Percentiles rank a stretch among this genome's conserved stretches.
Evolutionary conservation across 2,113 vertebrate genomes (phyloP).

Genomic region (Tretioscincus oriximinensis): DNA sequence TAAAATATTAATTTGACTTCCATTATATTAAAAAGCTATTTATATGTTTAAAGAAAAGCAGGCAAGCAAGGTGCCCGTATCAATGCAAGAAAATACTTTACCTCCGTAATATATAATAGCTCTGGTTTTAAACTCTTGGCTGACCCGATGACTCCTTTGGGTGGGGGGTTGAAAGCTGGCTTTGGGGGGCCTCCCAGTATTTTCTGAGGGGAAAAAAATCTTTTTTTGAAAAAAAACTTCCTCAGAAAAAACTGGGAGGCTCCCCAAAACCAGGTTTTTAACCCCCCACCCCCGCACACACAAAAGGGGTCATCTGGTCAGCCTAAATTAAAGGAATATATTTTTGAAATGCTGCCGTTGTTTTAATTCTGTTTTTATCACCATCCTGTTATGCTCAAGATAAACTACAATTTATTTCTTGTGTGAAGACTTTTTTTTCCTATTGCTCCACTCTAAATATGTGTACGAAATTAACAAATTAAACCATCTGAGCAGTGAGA

Average conservation of each 20-base stretch:
- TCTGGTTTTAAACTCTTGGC: constrained; percentile 29
- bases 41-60: constrained; percentile 28
- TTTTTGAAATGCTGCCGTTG: constrained; percentile 11
- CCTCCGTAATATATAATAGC: neutral
- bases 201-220: too few relatives aligned
- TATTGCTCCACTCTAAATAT: too few relatives aligned
- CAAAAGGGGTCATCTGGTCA: too few relatives aligned
- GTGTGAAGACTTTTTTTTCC: neutral
- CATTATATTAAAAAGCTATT: constrained; percentile 11
- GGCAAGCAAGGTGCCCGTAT: constrained; percentile 11
- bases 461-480: too few relatives aligned
- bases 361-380: neutral
- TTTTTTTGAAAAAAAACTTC: too few relatives aligned
- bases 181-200: too few relatives aligned
- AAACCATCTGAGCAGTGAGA: too few relatives aligned
- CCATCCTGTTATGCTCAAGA: constrained; percentile 10
- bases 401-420: neutral
- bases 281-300: too few relatives aligned
- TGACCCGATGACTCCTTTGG: too few relatives aligned
- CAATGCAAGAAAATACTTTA: constrained; percentile 12
- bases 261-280: too few relatives aligned
- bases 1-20: constrained; percentile 43
- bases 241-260: too few relatives aligned
- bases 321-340: constrained; percentile 22
- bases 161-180: too few relatives aligned